Percentiles rank a stretch among this genome's conserved stretches.
Conservation (phyloP, 1,140 invertebrate genomes). For the Pogonognathellus flavescens region DNA sequence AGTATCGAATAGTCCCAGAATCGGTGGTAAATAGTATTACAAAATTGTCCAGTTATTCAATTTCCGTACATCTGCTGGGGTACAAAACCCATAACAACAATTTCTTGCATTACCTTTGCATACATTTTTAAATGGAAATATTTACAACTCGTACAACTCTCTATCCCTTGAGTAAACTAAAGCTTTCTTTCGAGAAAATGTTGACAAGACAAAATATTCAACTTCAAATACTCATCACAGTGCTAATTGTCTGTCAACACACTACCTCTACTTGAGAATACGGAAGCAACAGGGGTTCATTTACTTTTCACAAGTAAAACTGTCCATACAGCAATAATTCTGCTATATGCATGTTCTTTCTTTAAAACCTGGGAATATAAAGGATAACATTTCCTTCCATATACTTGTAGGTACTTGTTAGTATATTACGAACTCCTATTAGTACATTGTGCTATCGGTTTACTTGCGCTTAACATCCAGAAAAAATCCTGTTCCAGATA, state of each 20-base stretch:
- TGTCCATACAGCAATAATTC: not conserved
- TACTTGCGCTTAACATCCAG: no score
- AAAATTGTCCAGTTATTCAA: no score
- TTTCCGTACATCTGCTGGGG: no score
- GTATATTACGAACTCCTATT: no score
- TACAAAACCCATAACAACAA: constrained; percentile 1
- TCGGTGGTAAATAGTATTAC: no score
- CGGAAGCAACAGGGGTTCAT: not conserved
- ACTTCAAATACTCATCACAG: constrained; percentile 15
- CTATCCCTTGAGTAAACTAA: not conserved
- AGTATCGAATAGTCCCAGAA: no score
- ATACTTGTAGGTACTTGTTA: no score
- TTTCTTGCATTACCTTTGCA: not conserved
- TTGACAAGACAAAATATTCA: constrained; percentile 35
- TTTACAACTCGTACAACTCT: constrained; percentile 2
- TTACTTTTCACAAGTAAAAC: not conserved
- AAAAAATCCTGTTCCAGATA: no score
- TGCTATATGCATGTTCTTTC: not conserved
- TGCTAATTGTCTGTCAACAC: constrained; percentile 40
- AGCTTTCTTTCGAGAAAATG: not conserved
- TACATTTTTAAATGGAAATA: no score
- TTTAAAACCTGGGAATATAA: no score
- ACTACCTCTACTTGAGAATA: not conserved
- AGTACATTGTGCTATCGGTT: no score
- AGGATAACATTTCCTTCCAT: no score